Base-by-base conservation (phyloP, 2,113 vertebrate species). In the Ifrita kowaldi region DNA sequence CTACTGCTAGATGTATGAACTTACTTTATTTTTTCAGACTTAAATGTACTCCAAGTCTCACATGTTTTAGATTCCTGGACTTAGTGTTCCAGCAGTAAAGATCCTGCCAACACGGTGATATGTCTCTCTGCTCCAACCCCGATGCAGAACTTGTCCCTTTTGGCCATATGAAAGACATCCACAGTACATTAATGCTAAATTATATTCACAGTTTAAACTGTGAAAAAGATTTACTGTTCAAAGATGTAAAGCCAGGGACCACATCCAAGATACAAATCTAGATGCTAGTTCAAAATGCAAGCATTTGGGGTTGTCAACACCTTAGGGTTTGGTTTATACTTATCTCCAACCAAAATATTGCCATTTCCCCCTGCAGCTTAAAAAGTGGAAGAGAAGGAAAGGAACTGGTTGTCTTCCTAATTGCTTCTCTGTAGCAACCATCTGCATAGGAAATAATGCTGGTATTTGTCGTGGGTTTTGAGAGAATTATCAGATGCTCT, bases 161-260 rank as follows among this genome's bases (percentile, higher is more conserved):
- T 13, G 39, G 92, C 90, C 83, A 84, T 84, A 89, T 89, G 84
- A 92, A 84, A 94, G 95, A 78, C 86, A 90, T 76, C 69, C 77
- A 93, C 6, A 5, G 86, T 84, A 84, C 74, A 93, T 95, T 97
- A 96, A 94, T 93, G 73, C 52, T 94, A 92, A 95, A 97, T 87
- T 94, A 94, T 93, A 93, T 90, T 94, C 84, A 94, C 79, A 93
- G 88, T 89, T 96, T 87, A 96, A 95, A 94, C 86, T 89, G 64
- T 89, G 89, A 78, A 92, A 89, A 90, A 92, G 90, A 95, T 92
- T 96, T 93, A 90, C 80, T 92, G 85, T 84, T 94, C 81, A 89
- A 86, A 96, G 87, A 74, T 90, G 56, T 67, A 87, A 93, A 92
- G 83, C 82, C 84, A 92, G 88, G 73, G 76, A 93, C 86, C 53